phyloP scores from a whole-genome alignment of 2,888 invertebrate species.

The Dolomedes plantarius region DNA sequence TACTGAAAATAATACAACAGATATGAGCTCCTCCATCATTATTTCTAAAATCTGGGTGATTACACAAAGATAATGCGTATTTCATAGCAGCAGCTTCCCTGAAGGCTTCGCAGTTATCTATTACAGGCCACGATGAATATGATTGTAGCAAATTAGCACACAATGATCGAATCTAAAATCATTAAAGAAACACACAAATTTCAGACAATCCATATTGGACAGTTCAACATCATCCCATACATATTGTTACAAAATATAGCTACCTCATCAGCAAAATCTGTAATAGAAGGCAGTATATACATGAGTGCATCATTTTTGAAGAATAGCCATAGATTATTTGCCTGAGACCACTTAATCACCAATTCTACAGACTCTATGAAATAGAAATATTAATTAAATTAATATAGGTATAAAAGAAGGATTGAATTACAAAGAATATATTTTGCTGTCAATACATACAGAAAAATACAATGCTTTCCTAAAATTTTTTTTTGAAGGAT shows the following conservation, averaged over 20 bases:
- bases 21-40: slow-evolving; percentile 81
- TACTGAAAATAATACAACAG: slow-evolving; percentile 80
- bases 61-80: slow-evolving; percentile 78
- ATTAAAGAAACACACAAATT: not conserved
- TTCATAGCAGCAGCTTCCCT: not conserved
- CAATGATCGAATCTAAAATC: slow-evolving; percentile 36
- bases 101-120: not conserved
- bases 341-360: slow-evolving; percentile 44
- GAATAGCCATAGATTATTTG: slow-evolving; percentile 54
- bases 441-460: no score
- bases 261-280: slow-evolving; percentile 70
- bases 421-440: no score
- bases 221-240: no score
- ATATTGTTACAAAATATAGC: no score
- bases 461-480: no score
- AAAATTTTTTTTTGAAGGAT: no score
- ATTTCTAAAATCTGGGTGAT: slow-evolving; percentile 82
- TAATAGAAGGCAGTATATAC: slow-evolving; percentile 54
- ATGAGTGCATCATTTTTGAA: slow-evolving; percentile 36
- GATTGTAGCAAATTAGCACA: slow-evolving; percentile 17
- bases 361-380: slow-evolving; percentile 25
- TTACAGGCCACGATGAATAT: slow-evolving; percentile 19
- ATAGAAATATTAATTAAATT: no score
- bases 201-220: not conserved
- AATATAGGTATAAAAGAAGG: not conserved